A percentile compares a stretch with the other conserved stretches of the same genome.
Conservation (phyloP, 2,797 vertebrate species). For the Megaceryle alcyon region DNA sequence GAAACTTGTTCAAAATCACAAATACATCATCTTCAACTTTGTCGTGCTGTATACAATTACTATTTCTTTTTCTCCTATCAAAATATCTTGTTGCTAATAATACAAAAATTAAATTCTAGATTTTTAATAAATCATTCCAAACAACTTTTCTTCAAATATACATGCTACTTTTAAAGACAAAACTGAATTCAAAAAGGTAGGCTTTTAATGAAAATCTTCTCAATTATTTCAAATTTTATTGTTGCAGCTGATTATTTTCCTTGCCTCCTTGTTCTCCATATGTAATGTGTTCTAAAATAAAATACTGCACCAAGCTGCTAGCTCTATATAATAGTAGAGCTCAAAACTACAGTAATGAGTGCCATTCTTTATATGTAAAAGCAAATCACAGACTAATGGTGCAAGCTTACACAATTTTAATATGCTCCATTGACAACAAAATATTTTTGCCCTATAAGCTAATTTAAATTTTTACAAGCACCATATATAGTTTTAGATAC, state of each 20-base stretch:
- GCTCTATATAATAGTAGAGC: neutral
- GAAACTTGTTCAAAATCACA: neutral
- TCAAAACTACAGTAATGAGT: neutral
- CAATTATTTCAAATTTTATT: slow-evolving; percentile 54
- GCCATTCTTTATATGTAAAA: neutral
- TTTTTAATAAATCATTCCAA: slow-evolving; percentile 44
- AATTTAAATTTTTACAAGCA: neutral
- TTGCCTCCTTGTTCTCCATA: neutral
- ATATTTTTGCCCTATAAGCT: neutral
- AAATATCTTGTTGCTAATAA: neutral
- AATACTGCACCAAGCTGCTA: slow-evolving; percentile 4
- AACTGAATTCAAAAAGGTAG: slow-evolving; percentile 26
- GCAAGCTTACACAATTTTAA: neutral
- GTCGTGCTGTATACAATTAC: neutral
- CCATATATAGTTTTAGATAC: neutral
- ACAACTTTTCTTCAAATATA: slow-evolving; percentile 33
- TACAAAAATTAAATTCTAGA: neutral
- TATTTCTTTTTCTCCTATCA: neutral
- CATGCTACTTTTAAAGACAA: slow-evolving; percentile 24
- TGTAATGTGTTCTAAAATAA: slow-evolving; percentile 27
- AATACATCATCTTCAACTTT: neutral
- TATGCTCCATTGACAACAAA: neutral
- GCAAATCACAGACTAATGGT: neutral
- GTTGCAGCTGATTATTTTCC: slow-evolving; percentile 56
- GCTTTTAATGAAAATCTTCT: slow-evolving; percentile 35